Evolutionary conservation across 2,113 vertebrate genomes (phyloP), one percentile per base, ranked within the genome.

Genomic region (Entomyzon cyanotis): DNA sequence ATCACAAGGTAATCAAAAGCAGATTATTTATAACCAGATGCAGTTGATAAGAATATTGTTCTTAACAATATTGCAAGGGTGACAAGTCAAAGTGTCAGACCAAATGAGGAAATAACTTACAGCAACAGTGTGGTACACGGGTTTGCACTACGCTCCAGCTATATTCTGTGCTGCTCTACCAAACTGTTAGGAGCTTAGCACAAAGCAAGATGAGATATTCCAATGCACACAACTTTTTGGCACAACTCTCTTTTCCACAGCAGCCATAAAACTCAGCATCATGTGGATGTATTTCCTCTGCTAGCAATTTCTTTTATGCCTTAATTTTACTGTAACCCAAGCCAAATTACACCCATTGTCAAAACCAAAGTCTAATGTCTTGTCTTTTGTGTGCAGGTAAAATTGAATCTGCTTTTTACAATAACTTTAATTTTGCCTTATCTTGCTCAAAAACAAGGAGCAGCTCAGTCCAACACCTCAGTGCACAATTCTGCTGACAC

Each of bases 101-200:
- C 11, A 46, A 55, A 56, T 7, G 12, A 69, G 44, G 31, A 85
- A 84, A 28, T 18, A 76, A 33, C 10, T 8, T 24, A 1, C 3
- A 52, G 2, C 12, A 20, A 2, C 3, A 25, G n/a, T 4, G 9
- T 12, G 15, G 19, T 30, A 46, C 0, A 0, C 13, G 42, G 33
- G 12, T 53, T 69, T 69, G 50, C 53, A 46, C 24, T 15, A 31
- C 18, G 33, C 15, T 28, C 1, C 0, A 52, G 18, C 46, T 8
- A 7, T 30, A 50, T 2, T 71, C 64, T 65, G 28, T 60, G 53
- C 87, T 79, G 23, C 35, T 31, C 39, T 42, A 55, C 25, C 20
- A 31, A 67, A n/a, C 12, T 22, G 2, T 30, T 5, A n/a, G n/a
- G 12, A 82, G 44, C 46, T 77, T 7, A 42, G 47, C 49, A 37